Conservation (phyloP, 1,140 invertebrate species). For the Hesperophylax magnus region DNA sequence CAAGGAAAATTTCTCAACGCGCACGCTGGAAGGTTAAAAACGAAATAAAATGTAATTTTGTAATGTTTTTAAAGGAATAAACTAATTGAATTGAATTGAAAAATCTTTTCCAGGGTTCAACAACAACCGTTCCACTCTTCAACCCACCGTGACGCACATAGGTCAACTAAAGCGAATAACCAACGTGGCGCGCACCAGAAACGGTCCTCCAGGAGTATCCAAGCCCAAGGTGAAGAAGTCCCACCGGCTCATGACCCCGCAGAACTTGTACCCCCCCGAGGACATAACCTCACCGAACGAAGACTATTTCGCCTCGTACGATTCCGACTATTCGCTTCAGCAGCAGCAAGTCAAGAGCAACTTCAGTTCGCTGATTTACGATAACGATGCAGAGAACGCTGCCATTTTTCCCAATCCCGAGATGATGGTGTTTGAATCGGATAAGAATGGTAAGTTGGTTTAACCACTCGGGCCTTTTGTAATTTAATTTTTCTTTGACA, state of each 20-base stretch:
- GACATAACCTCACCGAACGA: constrained; percentile 41
- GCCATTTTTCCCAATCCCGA: constrained; percentile 56
- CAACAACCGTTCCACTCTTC: neutral
- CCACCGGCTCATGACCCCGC: constrained; percentile 17
- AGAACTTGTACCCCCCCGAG: constrained; percentile 52
- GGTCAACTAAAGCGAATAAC: neutral
- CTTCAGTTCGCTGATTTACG: constrained; percentile 52
- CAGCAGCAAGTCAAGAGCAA: constrained; percentile 37
- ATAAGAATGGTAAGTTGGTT: constrained; percentile 41
- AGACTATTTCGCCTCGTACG: constrained; percentile 54
- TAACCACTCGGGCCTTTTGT: too few species aligned
- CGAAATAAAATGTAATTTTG: too few species aligned
- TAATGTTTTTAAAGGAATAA: too few species aligned
- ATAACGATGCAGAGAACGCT: constrained; percentile 38
- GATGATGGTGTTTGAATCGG: constrained; percentile 55
- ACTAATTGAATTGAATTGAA: neutral
- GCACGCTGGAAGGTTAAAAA: too few species aligned
- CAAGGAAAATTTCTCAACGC: too few species aligned
- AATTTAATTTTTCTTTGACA: too few species aligned
- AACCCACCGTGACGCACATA: neutral
- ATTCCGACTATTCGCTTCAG: constrained; percentile 50
- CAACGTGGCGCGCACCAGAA: neutral
- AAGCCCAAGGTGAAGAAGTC: constrained; percentile 36
- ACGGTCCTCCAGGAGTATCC: neutral
- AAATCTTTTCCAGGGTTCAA: neutral